phyloP scores from a whole-genome alignment of 2,888 invertebrate genomes.

The Lochmaea capreae region DNA sequence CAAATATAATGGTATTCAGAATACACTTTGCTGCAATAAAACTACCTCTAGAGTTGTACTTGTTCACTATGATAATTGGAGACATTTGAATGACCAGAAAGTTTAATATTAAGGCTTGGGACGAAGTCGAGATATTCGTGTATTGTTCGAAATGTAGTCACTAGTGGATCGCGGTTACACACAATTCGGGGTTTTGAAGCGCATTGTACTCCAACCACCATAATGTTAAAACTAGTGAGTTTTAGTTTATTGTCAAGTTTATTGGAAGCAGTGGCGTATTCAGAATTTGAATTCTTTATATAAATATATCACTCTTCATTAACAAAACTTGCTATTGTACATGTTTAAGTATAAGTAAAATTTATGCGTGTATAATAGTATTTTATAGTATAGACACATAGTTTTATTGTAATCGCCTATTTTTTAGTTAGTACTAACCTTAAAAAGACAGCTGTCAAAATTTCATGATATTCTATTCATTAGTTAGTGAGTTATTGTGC shows the following conservation, averaged over 20 bases:
- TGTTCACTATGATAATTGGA: constrained; percentile 20
- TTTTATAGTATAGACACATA: too few relatives aligned
- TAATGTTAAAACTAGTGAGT: constrained; percentile 19
- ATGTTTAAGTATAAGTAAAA: too few relatives aligned
- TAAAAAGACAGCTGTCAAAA: too few relatives aligned
- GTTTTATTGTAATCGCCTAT: too few relatives aligned
- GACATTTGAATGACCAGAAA: constrained; percentile 20
- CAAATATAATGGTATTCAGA: neutral
- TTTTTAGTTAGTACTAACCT: too few relatives aligned
- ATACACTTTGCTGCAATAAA: constrained; percentile 1
- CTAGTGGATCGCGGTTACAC: constrained; percentile 11
- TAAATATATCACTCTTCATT: too few relatives aligned
- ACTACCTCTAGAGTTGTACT: constrained; percentile 8
- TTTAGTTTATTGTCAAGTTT: constrained; percentile 18
- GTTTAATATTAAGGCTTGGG: constrained; percentile 23
- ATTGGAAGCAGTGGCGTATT: neutral
- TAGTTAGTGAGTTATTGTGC: too few relatives aligned
- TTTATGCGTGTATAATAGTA: too few relatives aligned
- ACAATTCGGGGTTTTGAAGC: constrained; percentile 6
- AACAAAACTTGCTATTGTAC: too few relatives aligned
- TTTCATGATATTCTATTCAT: too few relatives aligned
- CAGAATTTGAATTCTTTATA: neutral
- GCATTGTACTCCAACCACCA: constrained; percentile 7
- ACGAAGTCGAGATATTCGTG: constrained; percentile 5
- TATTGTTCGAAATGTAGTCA: constrained; percentile 22